phyloP scores from a whole-genome alignment of 2,113 vertebrate genomes.

The Chamaea fasciata region DNA sequence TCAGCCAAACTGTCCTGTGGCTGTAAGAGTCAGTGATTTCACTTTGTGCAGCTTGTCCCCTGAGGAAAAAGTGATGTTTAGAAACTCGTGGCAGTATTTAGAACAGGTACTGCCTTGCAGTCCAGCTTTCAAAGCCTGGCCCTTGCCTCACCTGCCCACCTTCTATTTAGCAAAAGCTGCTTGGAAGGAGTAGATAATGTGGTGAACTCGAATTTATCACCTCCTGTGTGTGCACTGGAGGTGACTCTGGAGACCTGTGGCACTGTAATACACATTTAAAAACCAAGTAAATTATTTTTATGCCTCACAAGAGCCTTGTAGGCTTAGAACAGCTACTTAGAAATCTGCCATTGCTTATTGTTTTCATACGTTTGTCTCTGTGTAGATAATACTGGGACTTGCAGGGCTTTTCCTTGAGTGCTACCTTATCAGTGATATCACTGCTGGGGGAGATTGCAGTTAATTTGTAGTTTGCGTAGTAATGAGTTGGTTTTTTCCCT shows the following conservation, averaged over 20 bases:
- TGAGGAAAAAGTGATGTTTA: background rate
- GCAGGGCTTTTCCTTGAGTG: background rate
- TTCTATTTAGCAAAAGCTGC: background rate
- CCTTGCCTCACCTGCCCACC: background rate
- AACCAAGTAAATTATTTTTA: background rate
- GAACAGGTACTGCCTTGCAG: background rate
- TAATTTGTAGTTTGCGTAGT: background rate
- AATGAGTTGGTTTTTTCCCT: fast-evolving
- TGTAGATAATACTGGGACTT: background rate
- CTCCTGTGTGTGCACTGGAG: background rate
- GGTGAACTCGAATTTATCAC: background rate
- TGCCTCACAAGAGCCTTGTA: background rate
- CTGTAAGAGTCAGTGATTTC: background rate
- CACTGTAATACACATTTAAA: background rate
- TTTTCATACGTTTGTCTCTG: background rate
- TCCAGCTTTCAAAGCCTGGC: background rate
- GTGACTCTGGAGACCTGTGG: background rate
- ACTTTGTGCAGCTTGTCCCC: background rate
- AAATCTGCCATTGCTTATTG: background rate
- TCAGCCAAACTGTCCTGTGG: background rate
- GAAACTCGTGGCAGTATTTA: background rate
- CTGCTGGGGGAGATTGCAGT: background rate
- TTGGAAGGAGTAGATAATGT: background rate
- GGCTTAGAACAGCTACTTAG: background rate
- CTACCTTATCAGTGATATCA: background rate